Conservation (phyloP, 2,888 invertebrate species). For the Terebella lapidaria region DNA sequence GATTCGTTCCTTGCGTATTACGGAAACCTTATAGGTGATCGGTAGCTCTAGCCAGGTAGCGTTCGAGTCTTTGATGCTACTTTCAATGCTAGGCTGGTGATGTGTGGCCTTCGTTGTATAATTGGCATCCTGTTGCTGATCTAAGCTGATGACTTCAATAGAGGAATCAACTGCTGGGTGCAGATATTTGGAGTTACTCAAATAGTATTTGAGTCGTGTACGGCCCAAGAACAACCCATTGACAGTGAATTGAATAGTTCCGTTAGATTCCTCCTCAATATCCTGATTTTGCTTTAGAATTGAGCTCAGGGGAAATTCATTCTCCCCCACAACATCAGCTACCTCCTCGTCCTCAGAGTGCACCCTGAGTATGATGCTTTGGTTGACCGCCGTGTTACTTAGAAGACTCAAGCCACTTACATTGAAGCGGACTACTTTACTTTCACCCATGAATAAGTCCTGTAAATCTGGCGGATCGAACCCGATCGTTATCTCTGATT, state of each 20-base stretch:
- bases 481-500: background rate
- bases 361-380: background rate
- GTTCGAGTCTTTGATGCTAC: background rate
- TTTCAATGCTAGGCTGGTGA: background rate
- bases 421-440: background rate
- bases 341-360: background rate
- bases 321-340: background rate
- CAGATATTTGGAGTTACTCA: no score
- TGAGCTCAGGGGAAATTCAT: no score
- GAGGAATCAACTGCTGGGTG: no score
- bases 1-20: constrained; percentile 10
- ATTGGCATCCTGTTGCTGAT: background rate
- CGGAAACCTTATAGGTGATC: background rate
- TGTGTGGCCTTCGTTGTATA: background rate
- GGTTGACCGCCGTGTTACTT: no score
- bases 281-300: no score
- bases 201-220: background rate
- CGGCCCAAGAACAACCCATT: constrained; percentile 7
- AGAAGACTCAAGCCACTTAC: background rate
- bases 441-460: background rate
- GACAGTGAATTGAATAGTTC: background rate
- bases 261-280: background rate
- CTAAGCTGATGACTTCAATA: background rate
- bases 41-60: background rate
- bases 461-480: background rate